phyloP scores from a whole-genome alignment of 1,140 invertebrate genomes.

The Panagrolaimus sp. region DNA sequence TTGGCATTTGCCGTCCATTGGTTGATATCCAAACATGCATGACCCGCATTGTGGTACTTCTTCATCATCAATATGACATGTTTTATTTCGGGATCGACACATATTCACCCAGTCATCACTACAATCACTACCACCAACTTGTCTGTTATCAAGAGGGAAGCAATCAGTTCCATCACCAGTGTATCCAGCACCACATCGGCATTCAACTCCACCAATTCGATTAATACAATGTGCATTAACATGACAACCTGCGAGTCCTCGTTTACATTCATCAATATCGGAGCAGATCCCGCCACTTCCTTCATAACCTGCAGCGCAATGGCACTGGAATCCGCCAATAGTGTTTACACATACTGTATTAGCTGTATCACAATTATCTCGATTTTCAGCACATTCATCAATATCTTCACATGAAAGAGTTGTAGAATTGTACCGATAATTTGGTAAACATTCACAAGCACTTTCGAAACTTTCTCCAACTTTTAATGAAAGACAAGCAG shows the following conservation, averaged over 20 bases:
- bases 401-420: background rate
- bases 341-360: slow-evolving; percentile 41
- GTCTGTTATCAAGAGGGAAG: slow-evolving; percentile 13
- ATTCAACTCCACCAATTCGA: slow-evolving; percentile 76
- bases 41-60: slow-evolving; percentile 53
- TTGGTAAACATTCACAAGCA: slow-evolving; percentile 47
- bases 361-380: slow-evolving; percentile 45
- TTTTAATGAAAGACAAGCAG: slow-evolving; percentile 41
- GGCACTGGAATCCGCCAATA: slow-evolving; percentile 41
- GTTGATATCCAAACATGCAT: slow-evolving; percentile 51
- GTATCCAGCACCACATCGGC: slow-evolving; percentile 75
- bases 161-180: slow-evolving; percentile 69
- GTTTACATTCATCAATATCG: slow-evolving; percentile 81
- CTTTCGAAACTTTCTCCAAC: slow-evolving; percentile 30
- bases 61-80: slow-evolving; percentile 53
- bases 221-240: slow-evolving; percentile 72
- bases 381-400: slow-evolving; percentile 44
- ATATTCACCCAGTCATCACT: slow-evolving; percentile 40
- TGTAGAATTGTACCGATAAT: slow-evolving; percentile 41
- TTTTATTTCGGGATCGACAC: slow-evolving; percentile 48
- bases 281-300: slow-evolving; percentile 50
- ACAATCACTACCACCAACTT: slow-evolving; percentile 16
- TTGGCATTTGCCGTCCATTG: slow-evolving; percentile 50
- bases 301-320: slow-evolving; percentile 49
- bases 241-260: slow-evolving; percentile 45